These are phyloP conservation scores for Euglossa dilemma DNA, from an alignment of 1,140 invertebrate species.

Conservation along the genomic window DNA sequence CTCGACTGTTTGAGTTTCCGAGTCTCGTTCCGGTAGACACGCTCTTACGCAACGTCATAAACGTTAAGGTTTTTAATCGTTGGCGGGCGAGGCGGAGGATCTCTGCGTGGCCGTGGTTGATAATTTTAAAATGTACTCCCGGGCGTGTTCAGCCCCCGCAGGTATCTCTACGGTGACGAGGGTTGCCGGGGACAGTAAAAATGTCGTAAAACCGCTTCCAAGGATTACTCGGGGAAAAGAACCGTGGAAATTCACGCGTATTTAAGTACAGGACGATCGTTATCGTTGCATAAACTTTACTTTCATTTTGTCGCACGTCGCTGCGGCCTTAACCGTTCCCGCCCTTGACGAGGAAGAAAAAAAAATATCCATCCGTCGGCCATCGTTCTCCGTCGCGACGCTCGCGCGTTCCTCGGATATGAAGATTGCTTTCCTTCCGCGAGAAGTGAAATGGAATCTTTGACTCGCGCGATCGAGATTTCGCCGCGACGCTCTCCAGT, in stretches of 20 bases:
- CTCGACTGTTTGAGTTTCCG: not conserved
- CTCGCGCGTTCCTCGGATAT: not conserved
- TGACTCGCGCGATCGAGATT: no score
- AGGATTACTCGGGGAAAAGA: conserved; percentile 44
- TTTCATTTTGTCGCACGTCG: conserved; percentile 31
- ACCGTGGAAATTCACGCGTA: conserved; percentile 50
- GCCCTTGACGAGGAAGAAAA: no score
- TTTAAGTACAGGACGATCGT: conserved; percentile 51
- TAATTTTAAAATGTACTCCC: conserved; percentile 55
- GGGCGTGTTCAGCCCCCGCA: conserved; percentile 16
- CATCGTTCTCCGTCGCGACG: not conserved
- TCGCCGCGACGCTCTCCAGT: not conserved
- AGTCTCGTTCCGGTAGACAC: not conserved
- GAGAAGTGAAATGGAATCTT: conserved; percentile 16
- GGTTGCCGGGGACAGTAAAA: conserved; percentile 49
- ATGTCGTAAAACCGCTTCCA: conserved; percentile 52
- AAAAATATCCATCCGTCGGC: not conserved
- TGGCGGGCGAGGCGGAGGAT: not conserved
- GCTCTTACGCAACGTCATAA: not conserved
- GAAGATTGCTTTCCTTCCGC: conserved; percentile 11
- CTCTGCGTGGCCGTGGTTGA: conserved; percentile 33
- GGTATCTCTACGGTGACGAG: conserved; percentile 40
- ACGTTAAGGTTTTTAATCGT: conserved; percentile 37
- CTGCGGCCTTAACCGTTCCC: not conserved
- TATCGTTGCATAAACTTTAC: conserved; percentile 53